Evolutionary conservation across 2,888 invertebrate species (phyloP).

Genomic region (Chloroclystis v-ata): DNA sequence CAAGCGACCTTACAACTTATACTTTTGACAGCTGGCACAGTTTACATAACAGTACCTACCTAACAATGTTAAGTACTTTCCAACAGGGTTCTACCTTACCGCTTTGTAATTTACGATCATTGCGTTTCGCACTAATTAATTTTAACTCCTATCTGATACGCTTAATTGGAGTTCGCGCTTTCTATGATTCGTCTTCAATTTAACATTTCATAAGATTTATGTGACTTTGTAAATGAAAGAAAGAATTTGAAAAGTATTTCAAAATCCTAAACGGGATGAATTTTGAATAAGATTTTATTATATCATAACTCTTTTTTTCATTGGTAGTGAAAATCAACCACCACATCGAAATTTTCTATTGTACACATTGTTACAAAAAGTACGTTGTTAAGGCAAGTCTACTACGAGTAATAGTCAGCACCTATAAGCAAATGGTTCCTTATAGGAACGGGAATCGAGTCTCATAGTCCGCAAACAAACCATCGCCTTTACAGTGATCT

Average conservation of each 20-base stretch:
- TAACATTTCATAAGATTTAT: conserved; percentile 38
- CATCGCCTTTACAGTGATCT: too few relatives aligned
- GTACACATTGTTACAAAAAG: too few relatives aligned
- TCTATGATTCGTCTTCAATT: conserved; percentile 45
- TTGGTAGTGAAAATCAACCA: too few relatives aligned
- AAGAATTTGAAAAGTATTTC: background rate
- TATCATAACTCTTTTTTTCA: too few relatives aligned
- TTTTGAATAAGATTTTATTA: too few relatives aligned
- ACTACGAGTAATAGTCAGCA: too few relatives aligned
- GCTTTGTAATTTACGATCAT: conserved; percentile 54
- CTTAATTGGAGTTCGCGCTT: conserved; percentile 56
- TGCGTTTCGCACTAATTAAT: conserved; percentile 60
- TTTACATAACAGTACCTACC: conserved; percentile 31
- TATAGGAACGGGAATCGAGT: too few relatives aligned
- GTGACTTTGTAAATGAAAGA: conserved; percentile 20
- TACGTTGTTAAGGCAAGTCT: too few relatives aligned
- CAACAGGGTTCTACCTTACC: conserved; percentile 42
- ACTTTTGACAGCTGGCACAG: background rate
- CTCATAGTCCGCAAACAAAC: too few relatives aligned
- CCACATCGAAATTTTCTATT: too few relatives aligned
- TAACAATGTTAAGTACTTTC: conserved; percentile 31
- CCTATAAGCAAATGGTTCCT: too few relatives aligned
- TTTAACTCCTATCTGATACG: conserved; percentile 57
- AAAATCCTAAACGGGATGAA: too few relatives aligned
- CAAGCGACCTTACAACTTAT: background rate